Conservation (phyloP, 2,888 invertebrate species). For the Adelphocoris suturalis region DNA sequence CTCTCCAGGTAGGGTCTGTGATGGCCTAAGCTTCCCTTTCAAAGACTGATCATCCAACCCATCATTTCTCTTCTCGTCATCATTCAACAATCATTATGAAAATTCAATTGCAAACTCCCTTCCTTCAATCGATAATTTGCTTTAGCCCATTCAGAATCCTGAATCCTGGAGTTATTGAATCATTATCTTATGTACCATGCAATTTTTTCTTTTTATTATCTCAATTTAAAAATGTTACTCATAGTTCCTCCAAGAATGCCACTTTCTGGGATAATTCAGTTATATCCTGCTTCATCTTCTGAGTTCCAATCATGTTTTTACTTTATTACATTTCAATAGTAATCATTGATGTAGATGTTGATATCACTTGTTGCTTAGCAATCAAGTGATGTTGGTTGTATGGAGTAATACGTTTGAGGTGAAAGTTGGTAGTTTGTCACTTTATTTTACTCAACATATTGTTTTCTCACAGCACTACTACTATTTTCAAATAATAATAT, state of each 20-base stretch:
- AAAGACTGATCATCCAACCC: not conserved
- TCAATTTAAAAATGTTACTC: not conserved
- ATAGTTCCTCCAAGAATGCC: not conserved
- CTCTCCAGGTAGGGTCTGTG: constrained; percentile 80
- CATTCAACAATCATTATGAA: not conserved
- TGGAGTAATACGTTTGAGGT: too few relatives aligned
- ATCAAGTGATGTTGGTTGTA: too few relatives aligned
- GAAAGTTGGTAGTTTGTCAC: too few relatives aligned
- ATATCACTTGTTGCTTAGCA: too few relatives aligned
- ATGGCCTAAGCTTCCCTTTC: constrained; percentile 71
- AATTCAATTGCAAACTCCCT: not conserved
- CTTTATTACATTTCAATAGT: too few relatives aligned
- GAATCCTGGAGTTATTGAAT: constrained; percentile 31
- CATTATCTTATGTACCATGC: not conserved
- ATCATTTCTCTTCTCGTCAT: not conserved
- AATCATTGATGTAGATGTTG: too few relatives aligned
- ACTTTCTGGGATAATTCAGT: not conserved
- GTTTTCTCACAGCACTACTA: too few relatives aligned
- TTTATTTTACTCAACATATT: too few relatives aligned
- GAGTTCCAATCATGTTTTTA: too few relatives aligned
- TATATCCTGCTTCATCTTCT: too few relatives aligned
- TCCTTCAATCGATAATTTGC: not conserved
- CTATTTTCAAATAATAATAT: too few relatives aligned
- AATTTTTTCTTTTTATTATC: not conserved
- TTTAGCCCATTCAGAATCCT: constrained; percentile 41